phyloP scores from a whole-genome alignment of 2,888 invertebrate genomes.

The Adelphocoris suturalis region DNA sequence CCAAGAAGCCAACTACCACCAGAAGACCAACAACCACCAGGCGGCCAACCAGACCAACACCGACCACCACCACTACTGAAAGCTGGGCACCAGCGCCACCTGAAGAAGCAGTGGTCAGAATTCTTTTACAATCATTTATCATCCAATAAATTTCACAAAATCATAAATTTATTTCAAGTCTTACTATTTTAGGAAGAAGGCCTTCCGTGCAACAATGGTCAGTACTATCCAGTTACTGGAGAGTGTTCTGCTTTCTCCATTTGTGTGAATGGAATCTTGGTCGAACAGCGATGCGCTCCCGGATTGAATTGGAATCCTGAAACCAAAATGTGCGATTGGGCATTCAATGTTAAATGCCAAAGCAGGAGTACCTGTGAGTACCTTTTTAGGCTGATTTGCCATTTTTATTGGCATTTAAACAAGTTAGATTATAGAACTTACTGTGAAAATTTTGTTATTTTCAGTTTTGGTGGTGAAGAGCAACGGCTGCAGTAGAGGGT shows the following conservation, averaged over 20 bases:
- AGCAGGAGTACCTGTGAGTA: slow-evolving; percentile 75
- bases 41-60: no score
- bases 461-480: slow-evolving; percentile 66
- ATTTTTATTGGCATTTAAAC: neutral
- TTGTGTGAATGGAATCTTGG: slow-evolving; percentile 86
- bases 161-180: neutral
- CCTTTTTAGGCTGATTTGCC: no score
- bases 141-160: no score
- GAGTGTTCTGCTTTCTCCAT: slow-evolving; percentile 89
- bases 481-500: slow-evolving; percentile 75
- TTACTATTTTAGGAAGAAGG: slow-evolving; percentile 29
- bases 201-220: slow-evolving; percentile 77
- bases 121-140: no score
- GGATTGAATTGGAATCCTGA: slow-evolving; percentile 89
- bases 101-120: slow-evolving; percentile 10
- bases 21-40: slow-evolving; percentile 73
- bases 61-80: slow-evolving; percentile 62
- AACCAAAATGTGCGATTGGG: slow-evolving; percentile 89
- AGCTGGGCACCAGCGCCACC: slow-evolving; percentile 73
- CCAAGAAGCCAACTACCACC: slow-evolving; percentile 71
- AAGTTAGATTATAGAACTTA: neutral
- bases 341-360: slow-evolving; percentile 85
- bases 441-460: slow-evolving; percentile 18
- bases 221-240: slow-evolving; percentile 82
- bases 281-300: slow-evolving; percentile 87